Evolutionary conservation across 2,113 vertebrate genomes (phyloP), one percentile per base, ranked within the genome.

Genomic region (Nyctibius bracteatus): DNA sequence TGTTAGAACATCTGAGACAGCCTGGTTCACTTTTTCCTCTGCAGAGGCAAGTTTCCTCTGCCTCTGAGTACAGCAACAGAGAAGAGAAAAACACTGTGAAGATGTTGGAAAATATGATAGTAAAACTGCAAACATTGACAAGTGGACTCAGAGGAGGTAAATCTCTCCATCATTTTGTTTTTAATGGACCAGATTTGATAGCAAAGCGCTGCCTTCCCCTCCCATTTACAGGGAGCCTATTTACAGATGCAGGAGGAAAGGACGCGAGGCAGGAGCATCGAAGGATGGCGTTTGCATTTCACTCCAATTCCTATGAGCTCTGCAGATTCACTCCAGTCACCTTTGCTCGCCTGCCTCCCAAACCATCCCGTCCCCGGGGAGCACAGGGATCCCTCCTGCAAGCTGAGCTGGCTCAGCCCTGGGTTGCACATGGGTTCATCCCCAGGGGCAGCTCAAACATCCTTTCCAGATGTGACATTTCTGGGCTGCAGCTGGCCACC

Each of bases 1-100:
- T 96, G 88, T 89, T 90, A 88, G 49, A 92, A 84, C 74, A 71
- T 91, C 78, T 94, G 86, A 96, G 79, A 92, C 87, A 94, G 74
- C 25, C 23, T 55, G 41, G 61, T 75, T 95, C 67, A 91, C 54
- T 86, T 62, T 96, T 96, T 97, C 95, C 75, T 91, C 80, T 89
- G 57, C 65, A 92, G 37, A 71, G 20, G 21, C 85, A 86, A 95
- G 63, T 94, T 89, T 91, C 89, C 90, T 91, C 55, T 93, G 79
- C 77, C 18, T 92, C 61, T 62, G 90, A 80, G 46, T 85, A 86
- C 55, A 52, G 90, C 90, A 94, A 92, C 77, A 59, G 85, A 87
- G 25, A 25, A 91, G 47, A 89, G 59, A 88, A 93, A 96, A 97
- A 89, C 75, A 88, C 51, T 79, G 84, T 68, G 85, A 94, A 95